phyloP scores from a whole-genome alignment of 92 coral and sea anemone genomes.

The Epizoanthus ramosus region DNA sequence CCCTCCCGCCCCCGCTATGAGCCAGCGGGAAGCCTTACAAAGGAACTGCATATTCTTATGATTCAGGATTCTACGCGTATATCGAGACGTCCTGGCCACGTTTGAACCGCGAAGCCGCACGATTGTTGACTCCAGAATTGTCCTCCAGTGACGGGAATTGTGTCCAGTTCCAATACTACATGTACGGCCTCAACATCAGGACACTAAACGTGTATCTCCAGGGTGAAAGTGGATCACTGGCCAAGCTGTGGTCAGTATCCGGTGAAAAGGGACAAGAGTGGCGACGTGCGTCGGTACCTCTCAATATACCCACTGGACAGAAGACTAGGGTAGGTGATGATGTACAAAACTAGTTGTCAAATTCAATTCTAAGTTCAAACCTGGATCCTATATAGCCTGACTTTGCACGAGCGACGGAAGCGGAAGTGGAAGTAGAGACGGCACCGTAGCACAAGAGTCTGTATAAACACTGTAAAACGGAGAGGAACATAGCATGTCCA shows the following conservation, averaged over 20 bases:
- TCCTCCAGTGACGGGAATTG: conserved; percentile 71
- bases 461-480: no score
- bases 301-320: not conserved
- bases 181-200: conserved; percentile 79
- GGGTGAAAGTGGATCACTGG: conserved; percentile 55
- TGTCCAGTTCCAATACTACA: conserved; percentile 77
- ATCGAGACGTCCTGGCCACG: conserved; percentile 94
- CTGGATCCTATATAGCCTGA: no score
- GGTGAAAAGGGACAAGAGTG: conserved; percentile 69
- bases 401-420: no score
- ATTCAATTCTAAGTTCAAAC: no score
- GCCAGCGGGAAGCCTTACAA: no score
- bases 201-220: conserved; percentile 71
- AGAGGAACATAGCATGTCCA: no score
- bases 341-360: not conserved
- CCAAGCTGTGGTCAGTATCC: conserved; percentile 62
- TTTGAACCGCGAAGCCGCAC: conserved; percentile 78
- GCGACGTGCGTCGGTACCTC: conserved; percentile 55
- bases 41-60: no score
- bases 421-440: no score
- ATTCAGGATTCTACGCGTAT: conserved; percentile 73
- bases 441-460: no score
- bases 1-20: no score
- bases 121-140: conserved; percentile 71
- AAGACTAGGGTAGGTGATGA: conserved; percentile 4